Evolutionary conservation across 1,140 invertebrate species (phyloP), one percentile per base, ranked within the genome.

Genomic region (Stratiolaelaps scimitus): DNA sequence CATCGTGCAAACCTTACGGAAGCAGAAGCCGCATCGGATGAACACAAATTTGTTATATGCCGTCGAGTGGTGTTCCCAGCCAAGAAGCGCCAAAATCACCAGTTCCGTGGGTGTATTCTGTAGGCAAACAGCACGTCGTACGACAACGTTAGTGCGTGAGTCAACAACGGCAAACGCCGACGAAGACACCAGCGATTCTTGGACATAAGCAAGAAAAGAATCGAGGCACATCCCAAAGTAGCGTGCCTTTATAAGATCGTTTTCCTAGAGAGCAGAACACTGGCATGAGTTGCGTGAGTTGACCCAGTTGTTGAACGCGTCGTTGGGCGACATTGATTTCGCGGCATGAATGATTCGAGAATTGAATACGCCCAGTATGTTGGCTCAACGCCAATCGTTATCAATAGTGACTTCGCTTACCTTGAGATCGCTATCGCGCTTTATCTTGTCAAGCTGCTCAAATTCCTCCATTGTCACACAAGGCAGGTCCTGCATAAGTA

Each of bases 361-460:
- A n/a, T n/a, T n/a, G n/a, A n/a, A n/a, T n/a, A n/a, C n/a, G n/a
- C n/a, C n/a, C n/a, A n/a, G n/a, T n/a, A n/a, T n/a, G n/a, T n/a
- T n/a, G n/a, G n/a, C n/a, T n/a, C n/a, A n/a, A n/a, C n/a, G n/a
- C n/a, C n/a, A n/a, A n/a, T n/a, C n/a, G n/a, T n/a, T 6, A 20
- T 48, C 47, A 20, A 15, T 20, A 34, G 17, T 34, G 23, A 26
- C 26, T 1, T 17, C 15, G 26, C 53, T 29, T 29, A 60, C 53
- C 53, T 60, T 60, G 53, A 60, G 53, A 60, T 60, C 53, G 53
- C 53, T 60, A 60, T 60, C 53, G 26, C 53, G 53, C 23, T 60
- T 60, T 13, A 60, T 15, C 23, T 60, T 26, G 23, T 60, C 53
- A 19, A 60, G 53, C 15, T 60, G 34, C 2, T 60, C 53, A 26